A percentile compares a stretch with the other conserved stretches of the same genome.
These are phyloP conservation scores for Drosophila lini DNA, from an alignment of 1,140 invertebrate species.

Conservation along the genomic window DNA sequence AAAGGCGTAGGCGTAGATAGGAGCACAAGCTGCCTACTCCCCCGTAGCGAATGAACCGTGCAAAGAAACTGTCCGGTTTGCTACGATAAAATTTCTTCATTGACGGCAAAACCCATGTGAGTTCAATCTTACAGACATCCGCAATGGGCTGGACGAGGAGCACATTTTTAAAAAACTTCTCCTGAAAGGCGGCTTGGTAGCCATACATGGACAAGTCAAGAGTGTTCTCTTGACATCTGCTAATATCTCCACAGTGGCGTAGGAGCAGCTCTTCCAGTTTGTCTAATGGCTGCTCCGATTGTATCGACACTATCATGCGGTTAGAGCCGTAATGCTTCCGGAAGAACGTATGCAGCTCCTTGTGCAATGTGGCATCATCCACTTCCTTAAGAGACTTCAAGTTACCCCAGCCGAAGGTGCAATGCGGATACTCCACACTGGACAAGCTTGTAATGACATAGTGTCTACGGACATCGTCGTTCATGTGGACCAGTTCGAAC, in stretches of 20 bases:
- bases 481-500: constrained; percentile 67
- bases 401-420: constrained; percentile 94
- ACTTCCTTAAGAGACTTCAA: constrained; percentile 89
- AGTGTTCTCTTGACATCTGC: constrained; percentile 87
- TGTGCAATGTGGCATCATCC: constrained; percentile 87
- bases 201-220: constrained; percentile 85
- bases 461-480: constrained; percentile 85
- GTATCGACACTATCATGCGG: constrained; percentile 93
- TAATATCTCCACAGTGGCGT: constrained; percentile 87
- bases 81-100: constrained; percentile 88
- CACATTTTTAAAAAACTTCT: constrained; percentile 88
- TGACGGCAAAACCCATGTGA: constrained; percentile 92
- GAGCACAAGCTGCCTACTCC: constrained; percentile 94
- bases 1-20: constrained; percentile 92
- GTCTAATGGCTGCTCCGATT: constrained; percentile 91
- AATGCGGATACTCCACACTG: constrained; percentile 89
- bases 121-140: constrained; percentile 88
- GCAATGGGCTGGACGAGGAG: constrained; percentile 92
- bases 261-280: constrained; percentile 88
- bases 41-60: constrained; percentile 94
- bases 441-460: constrained; percentile 90
- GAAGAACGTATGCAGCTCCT: constrained; percentile 91
- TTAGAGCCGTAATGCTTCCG: constrained; percentile 94
- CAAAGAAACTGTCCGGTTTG: constrained; percentile 91
- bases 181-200: constrained; percentile 86